These are phyloP conservation scores for Caradrina kadenii DNA, from an alignment of 2,888 invertebrate species.

Conservation along the genomic window DNA sequence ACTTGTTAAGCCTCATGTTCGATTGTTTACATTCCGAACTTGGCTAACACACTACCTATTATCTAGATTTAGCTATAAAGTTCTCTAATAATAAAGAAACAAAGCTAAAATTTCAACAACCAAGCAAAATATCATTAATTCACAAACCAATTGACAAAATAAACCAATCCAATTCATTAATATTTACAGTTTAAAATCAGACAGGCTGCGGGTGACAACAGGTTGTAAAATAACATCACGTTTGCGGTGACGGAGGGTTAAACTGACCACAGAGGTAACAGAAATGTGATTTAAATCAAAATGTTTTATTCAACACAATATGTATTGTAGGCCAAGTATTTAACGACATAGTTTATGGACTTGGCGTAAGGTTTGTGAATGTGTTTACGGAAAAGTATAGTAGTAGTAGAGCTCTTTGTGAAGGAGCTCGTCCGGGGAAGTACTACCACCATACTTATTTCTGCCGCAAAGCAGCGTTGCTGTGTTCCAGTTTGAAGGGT, in stretches of 20 bases:
- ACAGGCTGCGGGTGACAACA: conserved; percentile 40
- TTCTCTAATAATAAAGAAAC: not conserved
- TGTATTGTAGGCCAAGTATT: not conserved
- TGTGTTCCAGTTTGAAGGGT: too few relatives aligned
- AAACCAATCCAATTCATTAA: conserved; percentile 32
- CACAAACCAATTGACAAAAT: not conserved
- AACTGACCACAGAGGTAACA: conserved; percentile 30
- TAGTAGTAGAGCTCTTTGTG: too few relatives aligned
- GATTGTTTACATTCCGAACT: too few relatives aligned
- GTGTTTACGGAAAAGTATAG: too few relatives aligned
- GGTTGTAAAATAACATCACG: conserved; percentile 31
- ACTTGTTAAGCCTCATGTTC: too few relatives aligned
- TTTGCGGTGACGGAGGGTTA: conserved; percentile 21
- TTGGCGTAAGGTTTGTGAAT: too few relatives aligned
- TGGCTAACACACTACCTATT: too few relatives aligned
- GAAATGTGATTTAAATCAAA: conserved; percentile 32
- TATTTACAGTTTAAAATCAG: conserved; percentile 15
- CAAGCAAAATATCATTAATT: not conserved
- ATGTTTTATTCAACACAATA: not conserved
- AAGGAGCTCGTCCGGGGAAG: too few relatives aligned
- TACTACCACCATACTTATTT: too few relatives aligned
- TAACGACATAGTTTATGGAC: too few relatives aligned
- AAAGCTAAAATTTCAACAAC: not conserved
- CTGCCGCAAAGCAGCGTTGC: too few relatives aligned
- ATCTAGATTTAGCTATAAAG: not conserved